phyloP scores from a whole-genome alignment of 64 coral and sea anemone species.

The Stylophora pistillata region DNA sequence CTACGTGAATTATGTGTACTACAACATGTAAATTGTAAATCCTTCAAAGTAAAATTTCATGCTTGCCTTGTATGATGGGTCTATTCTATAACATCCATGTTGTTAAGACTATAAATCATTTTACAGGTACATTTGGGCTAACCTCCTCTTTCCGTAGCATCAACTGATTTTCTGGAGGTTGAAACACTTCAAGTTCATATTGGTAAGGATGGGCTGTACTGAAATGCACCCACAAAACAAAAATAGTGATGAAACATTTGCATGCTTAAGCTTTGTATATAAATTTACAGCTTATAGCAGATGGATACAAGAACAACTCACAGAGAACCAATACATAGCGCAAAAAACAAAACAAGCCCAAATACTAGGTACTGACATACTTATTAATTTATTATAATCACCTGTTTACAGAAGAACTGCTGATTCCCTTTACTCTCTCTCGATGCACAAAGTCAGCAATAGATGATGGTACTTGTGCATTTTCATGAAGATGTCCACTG shows the following conservation, averaged over 20 bases:
- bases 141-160: conserved; percentile 75
- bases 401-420: conserved; percentile 40
- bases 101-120: too few relatives aligned
- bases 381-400: conserved; percentile 1
- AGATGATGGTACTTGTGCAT: conserved; percentile 63
- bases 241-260: too few relatives aligned
- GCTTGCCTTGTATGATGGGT: too few relatives aligned
- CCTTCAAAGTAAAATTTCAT: too few relatives aligned
- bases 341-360: too few relatives aligned
- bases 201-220: conserved; percentile 87
- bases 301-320: too few relatives aligned
- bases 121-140: background rate
- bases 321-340: too few relatives aligned
- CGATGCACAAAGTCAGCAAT: conserved; percentile 94
- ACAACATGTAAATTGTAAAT: too few relatives aligned
- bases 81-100: too few relatives aligned
- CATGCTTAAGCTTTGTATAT: too few relatives aligned
- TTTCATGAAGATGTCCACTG: conserved; percentile 23
- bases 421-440: conserved; percentile 56
- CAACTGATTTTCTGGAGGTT: conserved; percentile 66
- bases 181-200: conserved; percentile 84
- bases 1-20: too few relatives aligned
- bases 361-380: background rate
- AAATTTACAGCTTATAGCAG: too few relatives aligned
- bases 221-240: background rate